A percentile compares a stretch with the other conserved stretches of the same genome.
Evolutionary conservation across 2,797 vertebrate species (phyloP).

Genomic region (Oreortyx pictus): DNA sequence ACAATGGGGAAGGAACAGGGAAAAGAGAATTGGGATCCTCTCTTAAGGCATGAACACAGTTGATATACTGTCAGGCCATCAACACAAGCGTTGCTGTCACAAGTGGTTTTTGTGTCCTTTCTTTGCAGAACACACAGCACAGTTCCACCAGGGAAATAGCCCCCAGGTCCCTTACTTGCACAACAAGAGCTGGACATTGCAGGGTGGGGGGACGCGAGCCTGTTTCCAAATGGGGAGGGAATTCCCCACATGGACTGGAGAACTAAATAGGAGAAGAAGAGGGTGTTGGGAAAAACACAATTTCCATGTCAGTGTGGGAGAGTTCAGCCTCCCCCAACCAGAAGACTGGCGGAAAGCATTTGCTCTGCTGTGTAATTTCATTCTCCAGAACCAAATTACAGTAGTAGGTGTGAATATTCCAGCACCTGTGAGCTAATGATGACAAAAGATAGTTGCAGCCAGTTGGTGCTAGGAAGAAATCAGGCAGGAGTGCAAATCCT

Average conservation of each 20-base stretch:
- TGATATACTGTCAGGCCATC: not conserved
- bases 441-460: not conserved
- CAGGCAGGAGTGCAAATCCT: not conserved
- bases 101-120: not conserved
- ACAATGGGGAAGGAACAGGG: not conserved
- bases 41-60: not conserved
- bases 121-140: not conserved
- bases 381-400: constrained; percentile 40
- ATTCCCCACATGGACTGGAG: not conserved
- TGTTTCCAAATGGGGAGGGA: constrained; percentile 22
- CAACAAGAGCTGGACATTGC: not conserved
- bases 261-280: constrained; percentile 39
- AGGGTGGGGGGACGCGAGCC: not conserved
- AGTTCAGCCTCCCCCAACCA: constrained; percentile 30
- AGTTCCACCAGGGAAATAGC: not conserved
- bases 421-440: not conserved
- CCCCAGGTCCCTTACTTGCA: not conserved
- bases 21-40: not conserved
- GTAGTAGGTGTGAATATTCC: not conserved
- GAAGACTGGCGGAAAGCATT: constrained; percentile 11
- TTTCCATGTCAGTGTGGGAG: constrained; percentile 22
- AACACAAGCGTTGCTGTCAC: not conserved
- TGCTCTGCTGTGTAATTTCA: constrained; percentile 24
- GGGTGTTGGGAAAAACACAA: not conserved
- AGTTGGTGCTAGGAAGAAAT: not conserved